Percentiles rank a stretch among this genome's conserved stretches.
Conservation (phyloP, 2,113 vertebrate species). For the Salvelinus namaycush region DNA sequence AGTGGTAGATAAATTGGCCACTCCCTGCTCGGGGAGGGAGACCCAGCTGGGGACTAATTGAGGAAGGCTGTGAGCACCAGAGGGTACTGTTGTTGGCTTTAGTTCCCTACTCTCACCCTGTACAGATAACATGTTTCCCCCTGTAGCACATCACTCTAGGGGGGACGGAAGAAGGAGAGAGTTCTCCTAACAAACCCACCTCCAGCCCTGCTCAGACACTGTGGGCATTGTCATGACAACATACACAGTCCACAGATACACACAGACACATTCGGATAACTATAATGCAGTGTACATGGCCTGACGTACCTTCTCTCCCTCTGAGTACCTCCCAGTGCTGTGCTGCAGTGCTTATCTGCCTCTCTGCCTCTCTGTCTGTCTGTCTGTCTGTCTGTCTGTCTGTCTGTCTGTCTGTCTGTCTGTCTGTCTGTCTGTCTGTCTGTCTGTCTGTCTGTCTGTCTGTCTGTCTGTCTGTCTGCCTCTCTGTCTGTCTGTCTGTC, state of each 20-base stretch:
- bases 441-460: neutral
- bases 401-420: neutral
- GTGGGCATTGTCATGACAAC: constrained; percentile 6
- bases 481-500: neutral
- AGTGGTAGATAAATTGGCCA: constrained; percentile 49
- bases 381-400: neutral
- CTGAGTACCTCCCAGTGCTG: neutral
- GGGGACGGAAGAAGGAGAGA: neutral
- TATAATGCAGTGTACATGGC: constrained; percentile 8
- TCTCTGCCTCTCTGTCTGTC: neutral
- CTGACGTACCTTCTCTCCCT: neutral
- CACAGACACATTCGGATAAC: neutral
- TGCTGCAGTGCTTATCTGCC: neutral
- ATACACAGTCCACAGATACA: constrained; percentile 34
- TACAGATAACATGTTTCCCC: constrained; percentile 28
- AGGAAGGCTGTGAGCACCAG: constrained; percentile 28
- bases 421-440: neutral
- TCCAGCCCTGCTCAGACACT: neutral
- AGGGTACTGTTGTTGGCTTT: constrained; percentile 53
- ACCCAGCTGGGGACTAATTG: constrained; percentile 36
- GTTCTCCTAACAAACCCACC: too few species aligned
- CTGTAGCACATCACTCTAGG: constrained; percentile 20
- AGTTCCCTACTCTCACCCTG: constrained; percentile 31
- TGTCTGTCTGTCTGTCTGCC: neutral
- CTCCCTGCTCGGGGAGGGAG: constrained; percentile 58